A percentile compares a stretch with the other conserved stretches of the same genome.
phyloP scores from a whole-genome alignment of 2,888 invertebrate species.

The Oscheius sp. region DNA sequence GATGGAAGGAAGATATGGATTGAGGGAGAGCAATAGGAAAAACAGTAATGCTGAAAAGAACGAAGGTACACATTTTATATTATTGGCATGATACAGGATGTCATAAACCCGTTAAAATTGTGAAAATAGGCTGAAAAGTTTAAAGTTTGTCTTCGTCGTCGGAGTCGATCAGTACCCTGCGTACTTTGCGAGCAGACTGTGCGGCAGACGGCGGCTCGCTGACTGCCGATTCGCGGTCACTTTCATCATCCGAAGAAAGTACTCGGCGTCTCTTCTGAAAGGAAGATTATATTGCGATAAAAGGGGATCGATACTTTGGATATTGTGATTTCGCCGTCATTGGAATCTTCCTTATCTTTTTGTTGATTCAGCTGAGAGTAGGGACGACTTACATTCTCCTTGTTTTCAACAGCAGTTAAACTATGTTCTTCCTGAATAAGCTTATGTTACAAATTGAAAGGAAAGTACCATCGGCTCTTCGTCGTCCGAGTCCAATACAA shows the following conservation, averaged over 20 bases:
- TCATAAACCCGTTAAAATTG: no score
- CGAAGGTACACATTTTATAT: not conserved
- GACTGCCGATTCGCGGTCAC: constrained; percentile 11
- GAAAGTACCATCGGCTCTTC: no score
- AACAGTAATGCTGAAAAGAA: not conserved
- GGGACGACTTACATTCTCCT: no score
- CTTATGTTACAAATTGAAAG: no score
- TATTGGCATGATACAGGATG: constrained; percentile 3
- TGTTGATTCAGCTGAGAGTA: no score
- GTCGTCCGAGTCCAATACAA: no score
- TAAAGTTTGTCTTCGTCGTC: constrained; percentile 20
- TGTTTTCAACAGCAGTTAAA: no score
- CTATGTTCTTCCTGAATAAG: no score
- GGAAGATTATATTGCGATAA: not conserved
- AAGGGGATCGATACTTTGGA: not conserved
- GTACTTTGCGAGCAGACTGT: constrained; percentile 20
- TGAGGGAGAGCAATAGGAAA: not conserved
- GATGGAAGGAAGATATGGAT: not conserved
- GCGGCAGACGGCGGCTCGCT: constrained; percentile 13
- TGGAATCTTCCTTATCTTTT: no score
- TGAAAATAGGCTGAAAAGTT: not conserved
- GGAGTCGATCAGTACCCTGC: constrained; percentile 21
- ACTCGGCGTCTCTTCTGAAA: constrained; percentile 38
- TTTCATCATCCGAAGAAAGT: constrained; percentile 47
- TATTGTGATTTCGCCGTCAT: no score